Conservation (phyloP, 2,113 vertebrate genomes). For the Theristicus caerulescens region DNA sequence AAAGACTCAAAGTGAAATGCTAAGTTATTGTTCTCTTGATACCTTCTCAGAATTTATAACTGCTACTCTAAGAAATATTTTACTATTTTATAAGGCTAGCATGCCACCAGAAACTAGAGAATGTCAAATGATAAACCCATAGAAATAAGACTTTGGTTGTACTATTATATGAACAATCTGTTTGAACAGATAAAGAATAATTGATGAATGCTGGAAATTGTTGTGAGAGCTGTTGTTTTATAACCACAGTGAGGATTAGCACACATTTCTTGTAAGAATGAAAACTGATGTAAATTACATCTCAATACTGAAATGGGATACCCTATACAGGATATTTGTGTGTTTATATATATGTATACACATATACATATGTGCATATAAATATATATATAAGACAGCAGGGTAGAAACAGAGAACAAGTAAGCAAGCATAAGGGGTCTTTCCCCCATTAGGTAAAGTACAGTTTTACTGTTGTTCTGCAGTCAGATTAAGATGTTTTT, state of each 20-base stretch:
- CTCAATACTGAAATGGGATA: background rate
- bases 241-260: background rate
- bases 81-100: background rate
- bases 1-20: background rate
- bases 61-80: background rate
- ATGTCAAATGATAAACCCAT: background rate
- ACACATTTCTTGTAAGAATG: background rate
- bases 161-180: background rate
- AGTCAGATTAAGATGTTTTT: background rate
- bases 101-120: background rate
- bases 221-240: background rate
- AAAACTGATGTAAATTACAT: background rate
- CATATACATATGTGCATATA: background rate
- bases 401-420: background rate
- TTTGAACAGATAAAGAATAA: background rate
- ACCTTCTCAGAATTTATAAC: background rate
- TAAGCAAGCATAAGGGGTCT: background rate
- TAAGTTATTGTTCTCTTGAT: background rate
- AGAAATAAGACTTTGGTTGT: background rate
- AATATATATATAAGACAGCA: background rate
- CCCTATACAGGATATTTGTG: background rate
- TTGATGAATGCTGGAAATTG: background rate
- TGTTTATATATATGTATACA: background rate
- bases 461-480: background rate
- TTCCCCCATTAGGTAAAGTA: background rate